Base-by-base conservation (phyloP, 2,113 vertebrate species). In the Mellivora capensis region DNA sequence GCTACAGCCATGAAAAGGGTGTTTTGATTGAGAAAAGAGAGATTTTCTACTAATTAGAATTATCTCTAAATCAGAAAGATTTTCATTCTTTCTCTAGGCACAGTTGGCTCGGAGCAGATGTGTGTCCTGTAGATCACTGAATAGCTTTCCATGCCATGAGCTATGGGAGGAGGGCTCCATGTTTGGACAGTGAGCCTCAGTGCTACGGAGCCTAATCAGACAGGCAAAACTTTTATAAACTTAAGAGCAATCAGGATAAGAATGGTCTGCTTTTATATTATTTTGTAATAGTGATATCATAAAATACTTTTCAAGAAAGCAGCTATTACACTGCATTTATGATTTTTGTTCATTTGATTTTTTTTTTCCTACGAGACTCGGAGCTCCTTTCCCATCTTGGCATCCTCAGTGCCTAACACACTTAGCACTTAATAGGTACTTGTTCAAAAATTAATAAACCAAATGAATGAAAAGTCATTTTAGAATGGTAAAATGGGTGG, bases 1-100 rank as follows among this genome's bases (percentile, higher is more conserved):
- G 61, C 42, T 59, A 6, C 18, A 67, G 20, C 77, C 79, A 42
- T 21, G 42, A 61, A 34, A 91, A 94, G 7, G 27, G 42, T 71
- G 14, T 80, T 82, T 64, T 49, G 34, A 81, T 57, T 93, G 85
- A 91, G 52, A 93, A 97, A 84, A 95, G 77, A 76, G 10, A 21
- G 44, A 47, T 47, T 47, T 31, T 77, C 42, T 59, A 49, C 62
- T 31, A 90, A 44, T 74, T 61, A 94, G 57, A 69, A 95, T 59
- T 49, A 74, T 49, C 37, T 94, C 49, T 83, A 31, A 87, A 20
- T 86, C 23, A 7, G 72, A 44, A 82, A 85, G 21, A 27, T n/a
- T 91, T 92, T 72, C 71, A 67, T 87, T 49, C 76, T 25, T 76
- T 69, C 77, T 95, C 64, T 90, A 47, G 83, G 44, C 62, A 62